phyloP scores from a whole-genome alignment of 2,113 vertebrate genomes.

The Hippopotamus amphibius region DNA sequence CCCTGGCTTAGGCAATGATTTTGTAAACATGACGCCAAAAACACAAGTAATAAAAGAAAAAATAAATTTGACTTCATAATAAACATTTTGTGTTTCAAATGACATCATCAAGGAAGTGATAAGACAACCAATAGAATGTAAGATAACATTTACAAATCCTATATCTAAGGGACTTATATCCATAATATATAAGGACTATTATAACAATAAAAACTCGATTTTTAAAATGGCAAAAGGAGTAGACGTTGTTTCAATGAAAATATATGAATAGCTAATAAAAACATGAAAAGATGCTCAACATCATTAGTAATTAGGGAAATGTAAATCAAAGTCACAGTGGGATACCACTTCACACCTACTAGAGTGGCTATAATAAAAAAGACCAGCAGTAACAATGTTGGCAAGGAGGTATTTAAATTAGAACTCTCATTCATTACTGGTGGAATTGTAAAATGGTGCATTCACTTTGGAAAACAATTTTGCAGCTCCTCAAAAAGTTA shows the following conservation, averaged over 20 bases:
- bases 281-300: neutral
- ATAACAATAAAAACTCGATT: neutral
- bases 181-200: neutral
- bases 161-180: neutral
- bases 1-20: neutral
- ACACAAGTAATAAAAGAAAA: neutral
- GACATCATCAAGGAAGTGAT: neutral
- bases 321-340: neutral
- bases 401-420: neutral
- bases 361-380: neutral
- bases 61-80: neutral
- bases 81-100: neutral
- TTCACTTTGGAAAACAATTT: conserved; percentile 12
- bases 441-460: neutral
- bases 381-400: neutral
- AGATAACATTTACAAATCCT: neutral
- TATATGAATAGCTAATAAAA: neutral
- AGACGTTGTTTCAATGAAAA: neutral
- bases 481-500: neutral
- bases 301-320: neutral
- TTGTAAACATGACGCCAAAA: neutral
- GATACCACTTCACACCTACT: neutral
- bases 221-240: neutral
- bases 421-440: neutral
- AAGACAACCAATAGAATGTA: neutral